Conservation (phyloP, 2,888 invertebrate genomes). For the Stegophylla sp. region DNA sequence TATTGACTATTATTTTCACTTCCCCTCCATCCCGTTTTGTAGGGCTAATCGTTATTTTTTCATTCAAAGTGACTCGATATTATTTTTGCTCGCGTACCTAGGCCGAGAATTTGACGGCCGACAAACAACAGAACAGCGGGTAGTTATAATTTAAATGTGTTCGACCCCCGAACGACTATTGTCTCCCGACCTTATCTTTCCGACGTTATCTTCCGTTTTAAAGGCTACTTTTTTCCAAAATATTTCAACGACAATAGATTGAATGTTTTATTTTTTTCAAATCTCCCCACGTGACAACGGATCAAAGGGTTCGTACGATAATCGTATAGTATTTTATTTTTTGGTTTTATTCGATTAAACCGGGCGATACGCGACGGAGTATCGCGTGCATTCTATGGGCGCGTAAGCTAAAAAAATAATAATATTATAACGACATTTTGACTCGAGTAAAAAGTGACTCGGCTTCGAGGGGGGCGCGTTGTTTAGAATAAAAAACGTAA, state of each 20-base stretch:
- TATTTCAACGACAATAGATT: background rate
- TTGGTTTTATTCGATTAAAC: too few relatives aligned
- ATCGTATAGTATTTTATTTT: background rate
- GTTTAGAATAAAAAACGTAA: too few relatives aligned
- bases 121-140: slow-evolving; percentile 52
- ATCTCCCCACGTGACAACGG: background rate
- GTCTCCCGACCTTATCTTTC: background rate
- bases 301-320: slow-evolving; percentile 23
- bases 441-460: too few relatives aligned
- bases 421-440: too few relatives aligned
- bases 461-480: too few relatives aligned
- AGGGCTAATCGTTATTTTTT: slow-evolving; percentile 10
- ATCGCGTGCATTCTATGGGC: too few relatives aligned
- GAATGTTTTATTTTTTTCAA: background rate
- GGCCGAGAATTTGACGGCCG: slow-evolving; percentile 1
- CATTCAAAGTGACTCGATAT: slow-evolving; percentile 2
- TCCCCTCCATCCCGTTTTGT: background rate
- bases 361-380: too few relatives aligned
- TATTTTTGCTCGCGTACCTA: background rate
- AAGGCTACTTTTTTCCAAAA: background rate
- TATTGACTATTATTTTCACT: background rate
- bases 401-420: too few relatives aligned
- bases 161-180: background rate
- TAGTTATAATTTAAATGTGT: background rate
- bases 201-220: background rate